These are phyloP conservation scores for Stratiolaelaps scimitus DNA, from an alignment of 1,140 invertebrate species.

Conservation along the genomic window DNA sequence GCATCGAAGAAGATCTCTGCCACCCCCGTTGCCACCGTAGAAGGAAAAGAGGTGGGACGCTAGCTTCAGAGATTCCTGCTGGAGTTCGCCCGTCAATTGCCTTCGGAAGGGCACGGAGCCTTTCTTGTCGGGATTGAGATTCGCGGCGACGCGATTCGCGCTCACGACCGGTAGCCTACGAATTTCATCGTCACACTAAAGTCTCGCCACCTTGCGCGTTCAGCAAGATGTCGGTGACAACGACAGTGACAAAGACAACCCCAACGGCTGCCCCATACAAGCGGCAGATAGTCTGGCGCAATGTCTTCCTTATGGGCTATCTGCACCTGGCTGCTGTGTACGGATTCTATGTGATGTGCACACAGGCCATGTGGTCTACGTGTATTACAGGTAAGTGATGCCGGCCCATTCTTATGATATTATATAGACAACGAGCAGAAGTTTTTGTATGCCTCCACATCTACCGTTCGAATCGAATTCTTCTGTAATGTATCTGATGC, in stretches of 20 bases:
- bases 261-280: slow-evolving; percentile 34
- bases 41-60: neutral
- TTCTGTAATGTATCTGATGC: too few relatives aligned
- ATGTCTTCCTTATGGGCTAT: slow-evolving; percentile 67
- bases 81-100: neutral
- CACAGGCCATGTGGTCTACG: slow-evolving; percentile 62
- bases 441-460: too few relatives aligned
- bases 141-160: neutral
- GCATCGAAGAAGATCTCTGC: neutral
- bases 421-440: too few relatives aligned
- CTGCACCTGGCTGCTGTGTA: slow-evolving; percentile 77
- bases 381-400: slow-evolving; percentile 62
- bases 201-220: neutral
- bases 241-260: neutral
- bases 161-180: neutral
- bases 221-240: neutral
- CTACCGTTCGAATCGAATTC: too few relatives aligned
- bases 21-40: neutral
- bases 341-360: slow-evolving; percentile 63
- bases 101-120: too few relatives aligned
- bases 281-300: slow-evolving; percentile 73
- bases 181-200: neutral
- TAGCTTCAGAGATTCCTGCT: neutral
- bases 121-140: neutral
- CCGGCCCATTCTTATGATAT: too few relatives aligned